Conservation (phyloP, 2,888 invertebrate genomes). For the Acanthoscelides obtectus region DNA sequence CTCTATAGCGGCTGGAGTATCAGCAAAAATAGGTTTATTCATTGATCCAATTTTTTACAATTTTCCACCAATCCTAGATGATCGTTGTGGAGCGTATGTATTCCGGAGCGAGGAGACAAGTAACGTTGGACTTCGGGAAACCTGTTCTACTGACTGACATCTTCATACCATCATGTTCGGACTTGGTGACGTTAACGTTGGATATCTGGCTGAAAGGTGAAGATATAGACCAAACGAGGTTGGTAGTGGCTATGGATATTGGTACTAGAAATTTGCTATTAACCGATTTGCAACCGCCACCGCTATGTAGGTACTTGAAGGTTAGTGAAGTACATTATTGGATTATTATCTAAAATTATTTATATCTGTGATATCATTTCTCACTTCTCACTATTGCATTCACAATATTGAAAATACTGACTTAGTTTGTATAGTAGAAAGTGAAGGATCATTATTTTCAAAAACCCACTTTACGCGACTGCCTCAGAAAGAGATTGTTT, state of each 20-base stretch:
- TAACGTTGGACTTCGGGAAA: slow-evolving; percentile 87
- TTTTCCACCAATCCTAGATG: too few species aligned
- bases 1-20: too few species aligned
- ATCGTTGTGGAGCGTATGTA: slow-evolving; percentile 91
- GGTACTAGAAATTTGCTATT: slow-evolving; percentile 79
- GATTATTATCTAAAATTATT: not conserved
- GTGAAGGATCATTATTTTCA: too few species aligned
- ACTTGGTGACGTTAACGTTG: slow-evolving; percentile 79
- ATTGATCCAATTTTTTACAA: too few species aligned
- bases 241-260: slow-evolving; percentile 84
- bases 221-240: slow-evolving; percentile 77
- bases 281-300: slow-evolving; percentile 86
- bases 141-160: slow-evolving; percentile 82
- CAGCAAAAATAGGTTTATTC: too few species aligned
- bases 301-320: slow-evolving; percentile 85
- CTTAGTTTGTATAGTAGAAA: too few species aligned
- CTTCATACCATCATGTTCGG: slow-evolving; percentile 74
- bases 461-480: too few species aligned
- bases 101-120: slow-evolving; percentile 87
- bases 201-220: slow-evolving; percentile 88
- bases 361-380: too few species aligned
- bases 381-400: too few species aligned
- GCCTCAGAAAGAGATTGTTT: too few species aligned
- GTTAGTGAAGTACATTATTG: slow-evolving; percentile 45
- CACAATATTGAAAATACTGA: too few species aligned